phyloP scores from a whole-genome alignment of 2,888 invertebrate species.

The Drosophila kanekoi region DNA sequence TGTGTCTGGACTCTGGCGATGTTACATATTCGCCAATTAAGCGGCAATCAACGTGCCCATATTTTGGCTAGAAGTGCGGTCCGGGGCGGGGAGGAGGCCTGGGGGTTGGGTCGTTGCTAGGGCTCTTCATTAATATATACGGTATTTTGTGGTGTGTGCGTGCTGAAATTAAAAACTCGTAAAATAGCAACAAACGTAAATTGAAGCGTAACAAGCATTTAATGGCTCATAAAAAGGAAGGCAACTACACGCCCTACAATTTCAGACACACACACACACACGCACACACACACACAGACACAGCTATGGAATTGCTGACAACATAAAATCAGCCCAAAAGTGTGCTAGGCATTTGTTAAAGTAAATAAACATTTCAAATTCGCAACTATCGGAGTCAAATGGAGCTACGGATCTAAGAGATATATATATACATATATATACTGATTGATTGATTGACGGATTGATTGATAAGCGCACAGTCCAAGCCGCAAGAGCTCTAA shows the following conservation, averaged over 20 bases:
- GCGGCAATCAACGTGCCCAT: conserved; percentile 60
- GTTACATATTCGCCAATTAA: conserved; percentile 67
- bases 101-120: conserved; percentile 5
- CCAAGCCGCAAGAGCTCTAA: no score
- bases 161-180: conserved; percentile 76
- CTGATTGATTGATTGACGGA: no score
- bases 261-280: conserved; percentile 1
- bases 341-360: conserved; percentile 40
- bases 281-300: not conserved
- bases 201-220: conserved; percentile 77
- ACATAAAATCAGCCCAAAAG: conserved; percentile 38
- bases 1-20: conserved; percentile 46
- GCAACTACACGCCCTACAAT: conserved; percentile 17
- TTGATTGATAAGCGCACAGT: no score
- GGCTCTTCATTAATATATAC: conserved; percentile 29
- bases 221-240: conserved; percentile 65
- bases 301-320: not conserved
- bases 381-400: no score
- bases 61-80: not conserved
- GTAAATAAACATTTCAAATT: not conserved
- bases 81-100: not conserved
- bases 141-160: conserved; percentile 39
- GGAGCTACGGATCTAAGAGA: no score
- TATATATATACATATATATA: no score
- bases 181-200: conserved; percentile 71